Base-by-base conservation (phyloP, 2,113 vertebrate species). In the Gymnorhina tibicen region DNA sequence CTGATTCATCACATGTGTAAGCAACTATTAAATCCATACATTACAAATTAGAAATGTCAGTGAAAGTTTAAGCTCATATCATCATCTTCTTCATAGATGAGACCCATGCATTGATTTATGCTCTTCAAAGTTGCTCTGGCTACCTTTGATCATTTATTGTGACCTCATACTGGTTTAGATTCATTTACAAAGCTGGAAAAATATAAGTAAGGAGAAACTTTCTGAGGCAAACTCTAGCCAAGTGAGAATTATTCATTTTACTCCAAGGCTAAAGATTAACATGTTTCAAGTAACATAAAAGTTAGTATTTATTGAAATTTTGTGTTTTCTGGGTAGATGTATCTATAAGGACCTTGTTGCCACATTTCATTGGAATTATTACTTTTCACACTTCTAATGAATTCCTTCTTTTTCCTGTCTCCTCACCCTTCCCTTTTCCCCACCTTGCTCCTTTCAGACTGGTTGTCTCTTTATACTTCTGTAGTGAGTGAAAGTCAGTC, bases 171-270 rank as follows among this genome's bases (percentile, higher is more conserved):
- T 37, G 9, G 4, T 79, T 82, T 26, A 85, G 39, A 30, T 56
- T 68, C n/a, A 49, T 22, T 39, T 73, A 30, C 15, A 77, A 80
- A 73, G 4, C 35, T 56, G 44, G 12, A 16, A 77, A 73, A 60
- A 10, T 24, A 12, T 20, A 83, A 23, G 3, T 18, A 68, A 60
- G 12, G 3, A 64, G 19, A 68, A 91, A 53, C 16, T 76, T 88
- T 21, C 19, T n/a, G 27, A 49, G 23, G 16, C 5, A 69, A 73
- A 41, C 2, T 16, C 22, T 27, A 63, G 8, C 12, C 5, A 15
- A 2, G 0, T 27, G 10, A 85, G 6, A 94, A 47, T 28, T 3
- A 2, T 5, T 59, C 2, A 2, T 56, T 56, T 60, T 75, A 17
- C 16, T 69, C 5, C 15, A 53, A 53, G 6, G 9, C 5, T 66